These are phyloP conservation scores for Drosophila serrata DNA, from an alignment of 1,140 invertebrate genomes.

Conservation along the genomic window DNA sequence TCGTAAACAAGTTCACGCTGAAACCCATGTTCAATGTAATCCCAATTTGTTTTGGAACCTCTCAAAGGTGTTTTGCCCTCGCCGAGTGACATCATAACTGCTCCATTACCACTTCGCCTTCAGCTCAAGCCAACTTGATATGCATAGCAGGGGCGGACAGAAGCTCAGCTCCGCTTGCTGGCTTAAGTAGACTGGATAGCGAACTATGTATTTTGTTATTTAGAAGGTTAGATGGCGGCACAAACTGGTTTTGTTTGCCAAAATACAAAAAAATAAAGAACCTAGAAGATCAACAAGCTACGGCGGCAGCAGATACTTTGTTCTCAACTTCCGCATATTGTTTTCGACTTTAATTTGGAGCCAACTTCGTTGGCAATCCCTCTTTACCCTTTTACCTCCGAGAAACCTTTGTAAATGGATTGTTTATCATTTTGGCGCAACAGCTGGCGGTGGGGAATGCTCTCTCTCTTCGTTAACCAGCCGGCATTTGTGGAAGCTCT, in stretches of 20 bases:
- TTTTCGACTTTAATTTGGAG: conserved; percentile 62
- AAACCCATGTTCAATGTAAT: conserved; percentile 4
- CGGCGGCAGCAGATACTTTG: conserved; percentile 22
- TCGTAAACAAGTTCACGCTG: neutral
- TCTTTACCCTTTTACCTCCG: neutral
- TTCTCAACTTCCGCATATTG: conserved; percentile 67
- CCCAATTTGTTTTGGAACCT: conserved; percentile 11
- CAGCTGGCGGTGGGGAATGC: conserved; percentile 30
- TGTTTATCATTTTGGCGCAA: conserved; percentile 63
- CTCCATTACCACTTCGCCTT: conserved; percentile 60
- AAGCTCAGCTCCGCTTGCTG: conserved; percentile 37
- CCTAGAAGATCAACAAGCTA: conserved; percentile 12
- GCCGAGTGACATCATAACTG: conserved; percentile 56
- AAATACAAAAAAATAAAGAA: conserved; percentile 12
- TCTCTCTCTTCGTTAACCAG: conserved; percentile 7
- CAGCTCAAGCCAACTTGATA: conserved; percentile 71
- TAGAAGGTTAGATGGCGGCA: conserved; percentile 67
- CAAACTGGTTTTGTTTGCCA: conserved; percentile 56
- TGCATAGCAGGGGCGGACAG: conserved; percentile 80
- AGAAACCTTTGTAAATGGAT: conserved; percentile 51
- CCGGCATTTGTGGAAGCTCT: conserved; percentile 55
- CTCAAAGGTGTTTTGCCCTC: conserved; percentile 34
- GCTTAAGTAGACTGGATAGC: conserved; percentile 73
- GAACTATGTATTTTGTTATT: conserved; percentile 50
- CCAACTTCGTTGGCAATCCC: conserved; percentile 7